Percentiles rank a stretch among this genome's conserved stretches.
Evolutionary conservation across 2,797 vertebrate genomes (phyloP).

Genomic region (Atherinosoma microstoma): DNA sequence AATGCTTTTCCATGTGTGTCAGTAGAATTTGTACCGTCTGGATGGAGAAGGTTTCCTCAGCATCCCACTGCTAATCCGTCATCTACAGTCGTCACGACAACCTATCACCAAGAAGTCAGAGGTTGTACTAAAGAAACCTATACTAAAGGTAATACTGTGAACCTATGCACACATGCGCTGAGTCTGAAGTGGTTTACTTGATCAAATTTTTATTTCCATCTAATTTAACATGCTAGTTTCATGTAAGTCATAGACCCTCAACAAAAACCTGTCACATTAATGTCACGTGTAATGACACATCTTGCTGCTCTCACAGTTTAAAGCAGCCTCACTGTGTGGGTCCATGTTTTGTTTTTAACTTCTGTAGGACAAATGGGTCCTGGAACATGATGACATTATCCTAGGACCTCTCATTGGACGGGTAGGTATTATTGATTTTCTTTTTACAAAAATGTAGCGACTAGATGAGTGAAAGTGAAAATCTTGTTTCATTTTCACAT

Average conservation of each 20-base stretch:
- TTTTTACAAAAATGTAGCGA: constrained; percentile 1
- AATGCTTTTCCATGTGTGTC: constrained; percentile 46
- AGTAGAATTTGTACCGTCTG: constrained; percentile 90
- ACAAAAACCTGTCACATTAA: not conserved
- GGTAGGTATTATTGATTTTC: constrained; percentile 81
- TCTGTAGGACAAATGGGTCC: constrained; percentile 94
- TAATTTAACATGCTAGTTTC: not conserved
- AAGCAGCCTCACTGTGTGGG: constrained; percentile 4
- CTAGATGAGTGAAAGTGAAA: not conserved
- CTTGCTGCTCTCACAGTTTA: not conserved
- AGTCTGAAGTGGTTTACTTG: not conserved
- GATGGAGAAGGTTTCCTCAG: constrained; percentile 90
- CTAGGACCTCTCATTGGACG: constrained; percentile 91
- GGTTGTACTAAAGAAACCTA: constrained; percentile 83
- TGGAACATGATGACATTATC: constrained; percentile 93
- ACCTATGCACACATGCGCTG: too few species aligned
- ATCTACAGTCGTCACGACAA: constrained; percentile 85
- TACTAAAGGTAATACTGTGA: constrained; percentile 85
- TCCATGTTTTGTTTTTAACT: constrained; percentile 33
- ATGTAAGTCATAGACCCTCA: not conserved
- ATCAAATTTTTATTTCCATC: too few species aligned
- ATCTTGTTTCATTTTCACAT: not conserved
- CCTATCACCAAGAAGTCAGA: constrained; percentile 89
- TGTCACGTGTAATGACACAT: not conserved
- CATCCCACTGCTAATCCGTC: constrained; percentile 88